Percentiles rank a stretch among this genome's conserved stretches.
Conservation (phyloP, 2,888 invertebrate species). For the Latheticus oryzae region DNA sequence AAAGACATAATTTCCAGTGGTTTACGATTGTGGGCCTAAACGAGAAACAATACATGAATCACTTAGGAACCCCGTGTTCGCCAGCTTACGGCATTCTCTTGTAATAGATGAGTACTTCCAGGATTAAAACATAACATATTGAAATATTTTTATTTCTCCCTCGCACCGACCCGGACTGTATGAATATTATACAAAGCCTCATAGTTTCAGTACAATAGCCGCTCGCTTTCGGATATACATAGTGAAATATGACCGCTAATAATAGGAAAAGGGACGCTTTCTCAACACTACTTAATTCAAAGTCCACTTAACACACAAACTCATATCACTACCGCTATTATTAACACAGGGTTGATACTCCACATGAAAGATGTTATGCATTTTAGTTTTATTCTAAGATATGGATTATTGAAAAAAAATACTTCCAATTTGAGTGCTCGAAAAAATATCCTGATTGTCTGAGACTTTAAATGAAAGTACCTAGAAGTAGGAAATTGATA, state of each 20-base stretch:
- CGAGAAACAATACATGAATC: conserved; percentile 66
- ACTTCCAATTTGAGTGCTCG: no score
- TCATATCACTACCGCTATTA: no score
- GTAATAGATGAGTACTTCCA: conserved; percentile 66
- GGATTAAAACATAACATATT: conserved; percentile 66
- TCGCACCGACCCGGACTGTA: conserved; percentile 48
- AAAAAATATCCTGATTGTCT: no score
- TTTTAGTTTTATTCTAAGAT: no score
- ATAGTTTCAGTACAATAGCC: conserved; percentile 56
- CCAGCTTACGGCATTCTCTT: conserved; percentile 48
- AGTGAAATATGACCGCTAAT: conserved; percentile 54
- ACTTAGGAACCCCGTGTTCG: conserved; percentile 57
- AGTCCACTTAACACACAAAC: conserved; percentile 9
- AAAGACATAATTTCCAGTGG: conserved; percentile 64
- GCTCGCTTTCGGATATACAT: conserved; percentile 44
- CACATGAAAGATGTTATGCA: no score
- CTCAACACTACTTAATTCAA: conserved; percentile 24
- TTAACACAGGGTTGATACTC: no score
- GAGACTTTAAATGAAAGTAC: no score
- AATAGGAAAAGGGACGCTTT: conserved; percentile 46
- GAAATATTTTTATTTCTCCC: conserved; percentile 65
- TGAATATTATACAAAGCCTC: conserved; percentile 59
- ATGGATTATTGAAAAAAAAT: no score
- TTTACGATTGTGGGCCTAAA: conserved; percentile 64
- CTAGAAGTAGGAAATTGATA: no score